phyloP scores from a whole-genome alignment of 2,113 vertebrate species.

The Lophura nycthemera region DNA sequence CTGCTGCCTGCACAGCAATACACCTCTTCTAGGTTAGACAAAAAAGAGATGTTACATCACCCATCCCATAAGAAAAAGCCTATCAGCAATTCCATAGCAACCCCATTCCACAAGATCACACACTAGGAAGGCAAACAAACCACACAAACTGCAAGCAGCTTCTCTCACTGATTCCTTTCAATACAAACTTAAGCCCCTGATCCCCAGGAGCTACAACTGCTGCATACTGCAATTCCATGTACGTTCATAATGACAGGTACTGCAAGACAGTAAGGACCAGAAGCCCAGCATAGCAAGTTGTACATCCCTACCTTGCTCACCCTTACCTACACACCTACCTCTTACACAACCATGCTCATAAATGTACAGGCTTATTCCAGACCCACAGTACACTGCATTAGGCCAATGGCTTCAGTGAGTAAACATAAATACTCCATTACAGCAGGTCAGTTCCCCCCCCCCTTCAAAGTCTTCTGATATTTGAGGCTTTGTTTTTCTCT shows the following conservation, averaged over 20 bases:
- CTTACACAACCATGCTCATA: background rate
- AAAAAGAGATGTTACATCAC: background rate
- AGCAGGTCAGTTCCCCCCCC: fast-evolving
- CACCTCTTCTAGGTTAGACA: background rate
- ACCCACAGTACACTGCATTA: background rate
- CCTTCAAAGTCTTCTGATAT: background rate
- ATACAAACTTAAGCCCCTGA: background rate
- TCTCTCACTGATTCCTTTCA: background rate
- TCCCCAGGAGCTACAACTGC: background rate
- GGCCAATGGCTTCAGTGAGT: background rate
- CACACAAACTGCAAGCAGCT: background rate
- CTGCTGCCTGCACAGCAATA: background rate
- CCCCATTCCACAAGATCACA: background rate
- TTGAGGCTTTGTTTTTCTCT: background rate
- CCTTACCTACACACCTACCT: background rate
- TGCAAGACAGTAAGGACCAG: background rate
- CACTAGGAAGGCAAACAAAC: background rate
- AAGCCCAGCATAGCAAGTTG: background rate
- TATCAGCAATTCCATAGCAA: background rate
- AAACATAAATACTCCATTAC: background rate
- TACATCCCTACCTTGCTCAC: background rate
- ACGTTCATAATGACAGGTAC: background rate
- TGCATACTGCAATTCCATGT: background rate
- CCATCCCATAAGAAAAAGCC: background rate
- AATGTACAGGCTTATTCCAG: background rate